Conservation (phyloP, 2,797 vertebrate species). For the Scolopax bukidnonensis region DNA sequence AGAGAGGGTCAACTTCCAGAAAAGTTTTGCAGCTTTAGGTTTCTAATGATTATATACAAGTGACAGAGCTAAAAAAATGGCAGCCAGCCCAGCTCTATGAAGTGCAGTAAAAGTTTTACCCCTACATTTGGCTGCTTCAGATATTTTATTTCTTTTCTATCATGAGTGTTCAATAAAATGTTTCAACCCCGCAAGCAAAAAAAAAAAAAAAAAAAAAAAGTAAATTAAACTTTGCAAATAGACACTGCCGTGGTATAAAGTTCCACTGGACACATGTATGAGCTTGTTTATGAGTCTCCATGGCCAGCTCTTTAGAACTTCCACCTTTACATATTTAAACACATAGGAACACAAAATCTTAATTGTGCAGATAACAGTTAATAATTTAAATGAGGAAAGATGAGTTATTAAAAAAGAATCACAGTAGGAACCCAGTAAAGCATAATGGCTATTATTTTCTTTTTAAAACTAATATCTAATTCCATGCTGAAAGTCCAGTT, state of each 20-base stretch:
- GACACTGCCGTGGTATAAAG: neutral
- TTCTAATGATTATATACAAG: too few species aligned
- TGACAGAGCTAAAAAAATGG: too few species aligned
- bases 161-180: too few species aligned
- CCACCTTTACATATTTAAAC: neutral
- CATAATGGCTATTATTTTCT: neutral
- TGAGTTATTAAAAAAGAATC: neutral
- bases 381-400: neutral
- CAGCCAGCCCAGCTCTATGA: too few species aligned
- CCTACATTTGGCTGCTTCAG: too few species aligned
- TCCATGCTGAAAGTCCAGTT: neutral
- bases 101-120: too few species aligned
- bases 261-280: neutral
- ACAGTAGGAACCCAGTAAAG: neutral
- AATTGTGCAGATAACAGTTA: neutral
- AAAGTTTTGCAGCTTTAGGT: too few species aligned
- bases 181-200: too few species aligned
- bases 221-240: neutral
- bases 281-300: neutral
- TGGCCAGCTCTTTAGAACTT: neutral
- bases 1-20: too few species aligned
- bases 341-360: neutral
- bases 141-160: too few species aligned
- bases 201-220: neutral
- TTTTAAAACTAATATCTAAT: neutral